Conservation (phyloP, 2,888 invertebrate genomes). For the Netelia virgata region DNA sequence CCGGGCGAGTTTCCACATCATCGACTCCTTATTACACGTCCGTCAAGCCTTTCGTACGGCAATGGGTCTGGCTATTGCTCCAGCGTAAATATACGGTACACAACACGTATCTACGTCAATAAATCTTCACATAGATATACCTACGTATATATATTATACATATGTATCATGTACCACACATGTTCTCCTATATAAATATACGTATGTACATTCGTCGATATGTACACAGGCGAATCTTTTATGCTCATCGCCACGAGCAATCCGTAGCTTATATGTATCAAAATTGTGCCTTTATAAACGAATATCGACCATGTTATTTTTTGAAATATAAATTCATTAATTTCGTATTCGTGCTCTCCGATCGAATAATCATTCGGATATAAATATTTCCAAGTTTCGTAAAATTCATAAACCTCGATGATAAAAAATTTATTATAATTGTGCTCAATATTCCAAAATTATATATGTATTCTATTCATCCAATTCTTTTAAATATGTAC, state of each 20-base stretch:
- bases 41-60: slow-evolving; percentile 36
- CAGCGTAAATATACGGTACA: slow-evolving; percentile 24
- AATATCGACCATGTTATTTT: too few species aligned
- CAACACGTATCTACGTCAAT: slow-evolving; percentile 9
- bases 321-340: too few species aligned
- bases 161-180: neutral
- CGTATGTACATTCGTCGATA: neutral
- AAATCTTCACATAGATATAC: neutral
- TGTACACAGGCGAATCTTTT: neutral
- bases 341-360: too few species aligned
- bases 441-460: too few species aligned
- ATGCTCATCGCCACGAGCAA: neutral
- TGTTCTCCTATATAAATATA: neutral
- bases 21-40: slow-evolving; percentile 57
- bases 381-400: too few species aligned
- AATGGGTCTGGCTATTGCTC: slow-evolving; percentile 23
- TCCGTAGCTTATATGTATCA: too few species aligned
- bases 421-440: too few species aligned
- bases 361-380: too few species aligned
- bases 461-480: too few species aligned
- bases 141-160: neutral
- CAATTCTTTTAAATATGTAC: neutral
- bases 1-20: slow-evolving; percentile 50
- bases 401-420: too few species aligned
- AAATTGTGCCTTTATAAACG: too few species aligned